Evolutionary conservation across 2,888 invertebrate species (phyloP).

Genomic region (Drosophila niveifrons): DNA sequence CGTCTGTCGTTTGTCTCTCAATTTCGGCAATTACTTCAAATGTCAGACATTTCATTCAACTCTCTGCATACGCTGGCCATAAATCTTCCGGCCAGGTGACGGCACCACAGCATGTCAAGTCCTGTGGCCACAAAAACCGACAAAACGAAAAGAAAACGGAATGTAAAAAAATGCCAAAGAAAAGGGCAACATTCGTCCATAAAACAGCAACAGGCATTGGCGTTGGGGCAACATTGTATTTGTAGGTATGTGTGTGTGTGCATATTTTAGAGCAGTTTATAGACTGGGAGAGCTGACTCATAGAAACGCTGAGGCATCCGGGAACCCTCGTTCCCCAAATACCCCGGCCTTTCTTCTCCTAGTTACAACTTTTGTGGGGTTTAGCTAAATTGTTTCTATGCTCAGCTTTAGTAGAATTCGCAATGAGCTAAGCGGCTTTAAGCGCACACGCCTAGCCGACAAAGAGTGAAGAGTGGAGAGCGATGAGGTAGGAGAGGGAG

Average conservation of each 20-base stretch:
- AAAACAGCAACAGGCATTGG: constrained; percentile 68
- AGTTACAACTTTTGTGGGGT: constrained; percentile 8
- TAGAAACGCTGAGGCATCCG: constrained; percentile 6
- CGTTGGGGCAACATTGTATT: constrained; percentile 30
- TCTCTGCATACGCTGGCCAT: constrained; percentile 46
- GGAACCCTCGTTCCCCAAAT: background rate
- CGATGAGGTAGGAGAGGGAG: background rate
- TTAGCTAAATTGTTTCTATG: constrained; percentile 63
- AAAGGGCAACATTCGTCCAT: constrained; percentile 53
- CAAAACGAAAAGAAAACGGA: constrained; percentile 19
- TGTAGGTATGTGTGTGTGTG: constrained; percentile 24
- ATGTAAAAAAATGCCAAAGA: constrained; percentile 24
- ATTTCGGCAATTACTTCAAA: constrained; percentile 65
- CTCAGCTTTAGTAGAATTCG: constrained; percentile 64
- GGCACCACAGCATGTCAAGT: constrained; percentile 38
- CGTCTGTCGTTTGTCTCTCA: constrained; percentile 49
- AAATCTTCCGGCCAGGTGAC: constrained; percentile 56
- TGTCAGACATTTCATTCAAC: constrained; percentile 51
- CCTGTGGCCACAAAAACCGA: constrained; percentile 49
- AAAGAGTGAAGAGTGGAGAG: constrained; percentile 4
- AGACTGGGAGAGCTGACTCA: constrained; percentile 48
- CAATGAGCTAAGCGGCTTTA: constrained; percentile 74
- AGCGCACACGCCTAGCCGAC: constrained; percentile 43
- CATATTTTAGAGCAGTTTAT: constrained; percentile 57
- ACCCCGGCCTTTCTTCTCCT: background rate